Base-by-base conservation (phyloP, 2,113 vertebrate genomes). In the Notarius quadriscutis region DNA sequence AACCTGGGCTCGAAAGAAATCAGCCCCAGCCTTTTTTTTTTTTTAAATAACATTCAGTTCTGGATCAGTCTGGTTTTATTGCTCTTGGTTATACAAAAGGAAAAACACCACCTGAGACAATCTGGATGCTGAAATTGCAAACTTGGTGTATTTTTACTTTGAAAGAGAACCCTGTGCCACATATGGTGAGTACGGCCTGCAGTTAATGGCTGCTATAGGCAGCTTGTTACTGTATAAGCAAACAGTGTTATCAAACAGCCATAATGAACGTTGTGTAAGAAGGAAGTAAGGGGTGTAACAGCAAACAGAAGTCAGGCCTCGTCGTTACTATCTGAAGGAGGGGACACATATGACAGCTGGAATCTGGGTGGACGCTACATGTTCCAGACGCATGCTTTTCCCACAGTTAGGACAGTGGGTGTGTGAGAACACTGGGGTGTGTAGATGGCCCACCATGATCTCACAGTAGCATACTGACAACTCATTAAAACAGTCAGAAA, bases 261-360 rank as follows among this genome's bases (percentile, higher is more conserved):
- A 53, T 22, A 51, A 2, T 11, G 51, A 69, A 58, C 12, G 15
- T 25, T 41, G 71, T 57, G 48, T 50, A 75, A 79, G 87, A 89
- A 87, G 72, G 88, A 89, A 89, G 57, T 84, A 69, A 81, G 89
- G 65, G 72, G 74, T 7, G 82, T 27, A 11, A 17, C 87, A 11
- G 69, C 67, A 92, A 91, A 91, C 84, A 92, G 75, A 81, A 18
- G 27, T 30, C n/a, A 22, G 50, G 62, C 65, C 50, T 25, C 34
- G 4, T 34, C 4, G 4, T 7, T 85, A 34, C 50, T 89, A 88
- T 92, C 84, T 81, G 34, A 91, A 89, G 89, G 50, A 12, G 15
- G 83, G 87, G 86, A 89, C 83, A 30, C 1, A 81, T 41, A 11
- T 81, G 65, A 87, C 69, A 72, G 62, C 81, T 89, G 83, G 85